A percentile compares a stretch with the other conserved stretches of the same genome.
These are phyloP conservation scores for Campylomormyrus tamandua DNA, from an alignment of 2,113 vertebrate species.

Conservation along the genomic window DNA sequence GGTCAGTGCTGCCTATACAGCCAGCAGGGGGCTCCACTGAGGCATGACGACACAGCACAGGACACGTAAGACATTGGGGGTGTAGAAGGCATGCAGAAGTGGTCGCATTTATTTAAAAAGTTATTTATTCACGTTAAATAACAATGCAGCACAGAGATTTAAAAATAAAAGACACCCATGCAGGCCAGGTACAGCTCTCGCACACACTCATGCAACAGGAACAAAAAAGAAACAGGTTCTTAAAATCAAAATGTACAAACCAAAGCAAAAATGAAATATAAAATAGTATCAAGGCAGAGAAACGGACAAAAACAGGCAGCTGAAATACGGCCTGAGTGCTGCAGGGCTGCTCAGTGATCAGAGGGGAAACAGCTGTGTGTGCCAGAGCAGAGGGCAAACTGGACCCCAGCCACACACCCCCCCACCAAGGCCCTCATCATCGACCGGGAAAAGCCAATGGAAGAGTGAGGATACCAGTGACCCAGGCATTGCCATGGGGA, in stretches of 20 bases:
- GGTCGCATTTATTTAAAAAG: slow-evolving; percentile 32
- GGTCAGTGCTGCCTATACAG: background rate
- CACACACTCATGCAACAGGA: slow-evolving; percentile 30
- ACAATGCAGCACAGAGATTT: slow-evolving; percentile 36
- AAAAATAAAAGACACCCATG: slow-evolving; percentile 42
- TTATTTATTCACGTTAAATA: slow-evolving; percentile 58
- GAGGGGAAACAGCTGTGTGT: slow-evolving; percentile 39
- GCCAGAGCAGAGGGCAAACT: background rate
- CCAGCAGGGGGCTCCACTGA: background rate
- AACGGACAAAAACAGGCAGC: slow-evolving; percentile 21
- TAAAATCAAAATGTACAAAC: slow-evolving; percentile 31
- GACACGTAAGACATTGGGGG: background rate
- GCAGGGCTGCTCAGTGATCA: slow-evolving; percentile 26
- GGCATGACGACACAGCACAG: background rate
- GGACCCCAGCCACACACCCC: background rate
- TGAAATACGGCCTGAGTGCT: slow-evolving; percentile 24
- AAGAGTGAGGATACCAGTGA: background rate
- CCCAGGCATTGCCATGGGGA: background rate
- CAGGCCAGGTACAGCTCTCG: slow-evolving; percentile 36
- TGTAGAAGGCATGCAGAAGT: slow-evolving; percentile 6
- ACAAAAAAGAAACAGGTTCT: slow-evolving; percentile 28
- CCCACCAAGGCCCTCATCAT: background rate
- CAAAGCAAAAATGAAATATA: slow-evolving; percentile 14
- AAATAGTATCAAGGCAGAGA: slow-evolving; percentile 17
- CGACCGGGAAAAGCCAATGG: background rate